phyloP scores from a whole-genome alignment of 2,888 invertebrate species.

The Labia minor region DNA sequence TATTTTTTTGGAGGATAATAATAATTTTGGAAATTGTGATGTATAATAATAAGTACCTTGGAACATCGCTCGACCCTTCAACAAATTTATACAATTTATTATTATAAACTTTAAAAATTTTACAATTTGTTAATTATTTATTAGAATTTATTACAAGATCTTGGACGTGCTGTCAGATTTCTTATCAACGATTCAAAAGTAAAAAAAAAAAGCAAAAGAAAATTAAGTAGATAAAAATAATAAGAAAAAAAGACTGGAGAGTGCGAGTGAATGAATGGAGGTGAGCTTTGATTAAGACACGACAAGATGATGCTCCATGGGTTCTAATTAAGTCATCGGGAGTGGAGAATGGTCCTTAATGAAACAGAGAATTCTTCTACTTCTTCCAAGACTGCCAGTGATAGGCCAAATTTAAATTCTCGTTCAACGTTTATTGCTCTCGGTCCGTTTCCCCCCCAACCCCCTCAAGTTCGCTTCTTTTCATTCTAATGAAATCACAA shows the following conservation, averaged over 20 bases:
- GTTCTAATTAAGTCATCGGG: constrained; percentile 1
- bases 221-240: not conserved
- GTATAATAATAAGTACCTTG: too few species aligned
- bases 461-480: not conserved
- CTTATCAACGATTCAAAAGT: too few species aligned
- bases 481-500: constrained; percentile 8
- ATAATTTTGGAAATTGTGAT: too few species aligned
- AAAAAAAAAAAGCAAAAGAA: not conserved
- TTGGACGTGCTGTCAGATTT: too few species aligned
- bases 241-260: too few species aligned
- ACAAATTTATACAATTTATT: too few species aligned
- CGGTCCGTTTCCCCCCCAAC: not conserved
- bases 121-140: too few species aligned
- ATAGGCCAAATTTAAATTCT: not conserved
- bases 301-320: not conserved
- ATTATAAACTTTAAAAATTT: too few species aligned
- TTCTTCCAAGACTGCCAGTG: not conserved
- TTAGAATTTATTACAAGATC: too few species aligned
- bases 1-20: too few species aligned
- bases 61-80: too few species aligned
- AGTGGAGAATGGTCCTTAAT: not conserved
- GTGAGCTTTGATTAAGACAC: not conserved
- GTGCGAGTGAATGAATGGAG: too few species aligned
- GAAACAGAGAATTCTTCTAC: not conserved
- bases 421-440: not conserved